Base-by-base conservation (phyloP, 1,140 invertebrate genomes). In the Dendroctonus ponderosae region DNA sequence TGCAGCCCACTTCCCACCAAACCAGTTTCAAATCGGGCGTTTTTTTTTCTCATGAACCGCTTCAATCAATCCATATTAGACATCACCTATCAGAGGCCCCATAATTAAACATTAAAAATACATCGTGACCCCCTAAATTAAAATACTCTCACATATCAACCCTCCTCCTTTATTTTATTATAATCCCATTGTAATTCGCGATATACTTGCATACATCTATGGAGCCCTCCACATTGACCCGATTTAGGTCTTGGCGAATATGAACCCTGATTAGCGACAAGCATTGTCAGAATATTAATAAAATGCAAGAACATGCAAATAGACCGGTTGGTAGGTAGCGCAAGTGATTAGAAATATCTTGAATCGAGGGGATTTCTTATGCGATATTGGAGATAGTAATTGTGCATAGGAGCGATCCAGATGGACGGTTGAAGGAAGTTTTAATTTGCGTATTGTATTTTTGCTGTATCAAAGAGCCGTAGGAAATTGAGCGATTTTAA, bases 251-350 rank as follows among this genome's bases (percentile, higher is more conserved):
- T 40, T 8, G 42, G 37, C 41, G 7, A 7, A 48, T 48, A 11
- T 14, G 37, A 43, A 44, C 56, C 40, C n/a, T 58, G 42, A 58
- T 58, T 58, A 58, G 56, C 56, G 56, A 15, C 9, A 9, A 6
- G 38, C 40, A 54, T 54, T 54, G 52, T 54, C 7, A 5, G 37
- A n/a, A 37, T 11, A 8, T 42, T 43, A 58, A 58, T 58, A 11
- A 15, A n/a, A 58, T 58, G 56, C 56, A 58, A 58, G 56, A 15
- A 39, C 37, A 58, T 58, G 56, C 56, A 58, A 58, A 58, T 58
- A 58, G 6, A 58, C 56, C 37, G 56, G 56, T 58, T 58, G 11
- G 9, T 58, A 58, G 56, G 56, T 58, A 58, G 56, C 26, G 42
- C 11, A 40, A 3, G 15, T 58, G 56, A 58, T 58, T 56, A 40